These are phyloP conservation scores for Psammodynastes pulverulentus DNA, from an alignment of 2,113 vertebrate genomes.

Conservation along the genomic window DNA sequence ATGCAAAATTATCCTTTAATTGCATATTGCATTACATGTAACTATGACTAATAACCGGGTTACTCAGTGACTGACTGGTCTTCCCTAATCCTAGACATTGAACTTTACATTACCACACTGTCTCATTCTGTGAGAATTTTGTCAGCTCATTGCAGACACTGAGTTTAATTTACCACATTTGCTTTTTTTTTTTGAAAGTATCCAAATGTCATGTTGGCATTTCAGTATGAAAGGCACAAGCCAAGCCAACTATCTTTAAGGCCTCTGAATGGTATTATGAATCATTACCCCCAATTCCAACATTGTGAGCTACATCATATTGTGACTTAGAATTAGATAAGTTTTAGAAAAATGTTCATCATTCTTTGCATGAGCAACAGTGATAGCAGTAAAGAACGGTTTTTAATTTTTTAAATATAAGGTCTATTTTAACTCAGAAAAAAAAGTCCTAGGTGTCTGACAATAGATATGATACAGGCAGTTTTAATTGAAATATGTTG, in stretches of 20 bases:
- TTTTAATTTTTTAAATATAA: neutral
- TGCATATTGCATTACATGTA: neutral
- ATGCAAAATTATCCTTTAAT: conserved; percentile 11
- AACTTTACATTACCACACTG: neutral
- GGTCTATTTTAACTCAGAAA: neutral
- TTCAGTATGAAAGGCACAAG: neutral
- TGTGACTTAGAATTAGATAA: neutral
- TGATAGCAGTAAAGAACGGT: neutral
- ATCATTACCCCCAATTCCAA: neutral
- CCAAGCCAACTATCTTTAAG: neutral
- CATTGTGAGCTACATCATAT: neutral
- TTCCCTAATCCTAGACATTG: neutral
- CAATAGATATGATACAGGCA: neutral
- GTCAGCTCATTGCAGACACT: neutral
- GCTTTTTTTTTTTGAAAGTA: neutral
- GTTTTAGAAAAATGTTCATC: neutral
- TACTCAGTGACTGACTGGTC: neutral
- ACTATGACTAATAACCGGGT: neutral
- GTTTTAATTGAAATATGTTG: neutral
- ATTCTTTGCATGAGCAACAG: rapidly evolving
- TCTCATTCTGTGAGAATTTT: neutral
- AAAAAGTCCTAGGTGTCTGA: neutral
- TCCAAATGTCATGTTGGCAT: neutral
- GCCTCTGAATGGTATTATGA: neutral
- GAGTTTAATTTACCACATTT: neutral